These are phyloP conservation scores for Macquaria ambigua DNA, from an alignment of 2,113 vertebrate species.

Conservation along the genomic window DNA sequence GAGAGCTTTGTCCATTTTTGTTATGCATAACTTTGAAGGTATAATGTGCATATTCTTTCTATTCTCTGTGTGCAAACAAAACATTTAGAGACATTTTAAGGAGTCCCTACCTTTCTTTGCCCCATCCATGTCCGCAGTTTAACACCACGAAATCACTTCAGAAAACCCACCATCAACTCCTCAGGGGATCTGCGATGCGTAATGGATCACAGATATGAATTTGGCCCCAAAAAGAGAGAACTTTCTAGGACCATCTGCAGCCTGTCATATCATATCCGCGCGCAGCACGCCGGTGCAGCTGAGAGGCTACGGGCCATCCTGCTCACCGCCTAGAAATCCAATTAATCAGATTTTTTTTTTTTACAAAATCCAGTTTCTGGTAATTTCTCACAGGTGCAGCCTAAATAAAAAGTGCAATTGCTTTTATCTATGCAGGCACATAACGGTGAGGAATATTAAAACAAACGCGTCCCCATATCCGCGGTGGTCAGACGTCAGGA, in stretches of 20 bases:
- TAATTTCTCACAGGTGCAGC: not conserved
- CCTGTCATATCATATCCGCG: conserved; percentile 45
- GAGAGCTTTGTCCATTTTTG: not conserved
- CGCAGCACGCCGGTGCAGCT: conserved; percentile 39
- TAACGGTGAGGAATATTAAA: conserved; percentile 33
- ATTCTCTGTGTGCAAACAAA: not conserved
- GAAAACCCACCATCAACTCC: conserved; percentile 68
- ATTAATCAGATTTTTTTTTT: conserved; percentile 3
- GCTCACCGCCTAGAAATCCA: conserved; percentile 41
- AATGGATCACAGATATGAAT: conserved; percentile 44
- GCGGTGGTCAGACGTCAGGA: conserved; percentile 71
- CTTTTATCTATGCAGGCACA: conserved; percentile 30
- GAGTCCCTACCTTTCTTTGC: conserved; percentile 76
- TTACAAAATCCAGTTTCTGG: not conserved
- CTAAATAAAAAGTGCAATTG: not conserved
- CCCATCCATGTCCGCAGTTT: conserved; percentile 73
- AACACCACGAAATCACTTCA: conserved; percentile 51
- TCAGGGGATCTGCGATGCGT: conserved; percentile 42
- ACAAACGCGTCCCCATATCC: conserved; percentile 26
- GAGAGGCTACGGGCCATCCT: conserved; percentile 43
- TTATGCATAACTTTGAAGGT: not conserved
- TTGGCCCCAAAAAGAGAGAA: conserved; percentile 7
- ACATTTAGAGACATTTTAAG: not conserved
- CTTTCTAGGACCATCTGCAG: conserved; percentile 29
- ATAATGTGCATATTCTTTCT: not conserved